phyloP scores from a whole-genome alignment of 2,113 vertebrate genomes.

The Rhipidura dahli region DNA sequence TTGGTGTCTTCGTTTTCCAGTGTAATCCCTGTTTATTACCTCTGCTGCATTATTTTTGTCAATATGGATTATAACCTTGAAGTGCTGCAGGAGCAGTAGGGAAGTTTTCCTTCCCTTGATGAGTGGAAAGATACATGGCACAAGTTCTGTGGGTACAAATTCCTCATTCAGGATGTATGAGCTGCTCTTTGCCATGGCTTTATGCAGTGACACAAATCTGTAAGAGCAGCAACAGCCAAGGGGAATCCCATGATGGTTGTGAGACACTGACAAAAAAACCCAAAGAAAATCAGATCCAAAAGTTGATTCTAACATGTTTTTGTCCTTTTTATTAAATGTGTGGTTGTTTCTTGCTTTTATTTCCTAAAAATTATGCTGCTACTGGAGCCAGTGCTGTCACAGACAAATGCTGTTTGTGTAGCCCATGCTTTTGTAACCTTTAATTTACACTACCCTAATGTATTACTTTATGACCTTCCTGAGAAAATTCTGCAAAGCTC shows the following conservation, averaged over 20 bases:
- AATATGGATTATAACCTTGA: background rate
- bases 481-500: slow-evolving; percentile 61
- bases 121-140: background rate
- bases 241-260: background rate
- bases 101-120: background rate
- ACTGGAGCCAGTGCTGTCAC: slow-evolving; percentile 46
- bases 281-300: background rate
- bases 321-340: background rate
- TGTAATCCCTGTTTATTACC: background rate
- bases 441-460: slow-evolving; percentile 49
- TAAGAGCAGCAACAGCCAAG: background rate
- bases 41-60: background rate
- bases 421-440: slow-evolving; percentile 64
- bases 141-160: background rate
- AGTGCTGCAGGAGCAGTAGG: background rate
- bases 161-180: background rate
- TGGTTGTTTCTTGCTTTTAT: slow-evolving; percentile 31
- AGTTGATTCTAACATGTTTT: background rate
- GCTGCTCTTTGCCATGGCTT: background rate
- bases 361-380: background rate
- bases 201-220: background rate
- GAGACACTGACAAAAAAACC: background rate
- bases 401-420: slow-evolving; percentile 47
- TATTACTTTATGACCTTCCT: slow-evolving; percentile 70
- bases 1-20: background rate